Conservation (phyloP, 2,888 invertebrate species). For the Lobophora halterata region DNA sequence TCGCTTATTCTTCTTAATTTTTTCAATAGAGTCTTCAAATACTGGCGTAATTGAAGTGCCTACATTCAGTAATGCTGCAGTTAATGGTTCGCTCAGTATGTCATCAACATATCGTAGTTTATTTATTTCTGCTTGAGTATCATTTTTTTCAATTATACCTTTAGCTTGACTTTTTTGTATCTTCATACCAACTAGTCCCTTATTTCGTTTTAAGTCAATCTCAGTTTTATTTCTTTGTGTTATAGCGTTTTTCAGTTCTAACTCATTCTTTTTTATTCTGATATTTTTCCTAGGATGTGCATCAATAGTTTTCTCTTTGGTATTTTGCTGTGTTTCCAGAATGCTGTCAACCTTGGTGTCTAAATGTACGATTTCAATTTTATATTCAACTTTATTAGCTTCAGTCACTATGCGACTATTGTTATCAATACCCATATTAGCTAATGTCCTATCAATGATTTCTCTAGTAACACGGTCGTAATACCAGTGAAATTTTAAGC, state of each 20-base stretch:
- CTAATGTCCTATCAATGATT: slow-evolving; percentile 4
- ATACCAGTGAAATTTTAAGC: slow-evolving; percentile 26
- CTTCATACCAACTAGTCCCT: slow-evolving; percentile 48
- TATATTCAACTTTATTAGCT: no score
- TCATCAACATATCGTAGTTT: background rate
- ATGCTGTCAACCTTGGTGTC: no score
- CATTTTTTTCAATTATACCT: background rate
- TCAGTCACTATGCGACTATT: slow-evolving; percentile 4
- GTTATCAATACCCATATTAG: background rate
- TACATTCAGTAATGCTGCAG: background rate
- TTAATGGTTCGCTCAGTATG: background rate
- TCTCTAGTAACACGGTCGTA: slow-evolving; percentile 24
- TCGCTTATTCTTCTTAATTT: background rate
- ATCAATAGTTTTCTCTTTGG: background rate
- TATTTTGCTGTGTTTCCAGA: no score
- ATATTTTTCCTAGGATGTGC: no score
- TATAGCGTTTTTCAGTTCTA: slow-evolving; percentile 27
- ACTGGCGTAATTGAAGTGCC: slow-evolving; percentile 2
- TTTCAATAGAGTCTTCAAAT: background rate
- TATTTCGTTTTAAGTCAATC: slow-evolving; percentile 46
- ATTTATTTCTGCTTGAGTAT: background rate
- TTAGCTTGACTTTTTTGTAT: slow-evolving; percentile 24
- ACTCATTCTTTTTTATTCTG: slow-evolving; percentile 19
- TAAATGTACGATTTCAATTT: no score
- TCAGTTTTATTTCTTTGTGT: slow-evolving; percentile 24